Evolutionary conservation across 2,888 invertebrate species (phyloP).

Genomic region (Apamea epomidion): DNA sequence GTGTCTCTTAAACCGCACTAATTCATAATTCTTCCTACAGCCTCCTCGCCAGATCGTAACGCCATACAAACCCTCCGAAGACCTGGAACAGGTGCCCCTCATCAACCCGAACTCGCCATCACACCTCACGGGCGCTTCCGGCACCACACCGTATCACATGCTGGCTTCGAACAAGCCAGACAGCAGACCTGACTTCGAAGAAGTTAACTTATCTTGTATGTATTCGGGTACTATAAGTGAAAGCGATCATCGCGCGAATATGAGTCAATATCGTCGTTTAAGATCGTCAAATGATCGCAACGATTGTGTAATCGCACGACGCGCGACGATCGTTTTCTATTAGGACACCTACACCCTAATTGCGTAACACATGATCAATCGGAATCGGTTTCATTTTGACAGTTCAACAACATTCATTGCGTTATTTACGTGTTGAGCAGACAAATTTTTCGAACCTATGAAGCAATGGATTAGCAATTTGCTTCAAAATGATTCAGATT

Average conservation of each 20-base stretch:
- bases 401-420: too few relatives aligned
- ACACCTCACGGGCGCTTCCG: conserved; percentile 80
- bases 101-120: conserved; percentile 90
- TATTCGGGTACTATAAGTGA: not conserved
- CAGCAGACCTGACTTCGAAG: conserved; percentile 38
- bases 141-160: conserved; percentile 81
- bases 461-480: too few relatives aligned
- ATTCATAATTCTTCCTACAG: conserved; percentile 88
- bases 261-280: not conserved
- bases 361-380: too few relatives aligned
- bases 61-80: conserved; percentile 97
- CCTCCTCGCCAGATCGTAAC: conserved; percentile 97
- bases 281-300: not conserved
- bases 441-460: too few relatives aligned
- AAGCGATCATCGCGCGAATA: not conserved
- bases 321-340: not conserved
- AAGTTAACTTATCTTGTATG: conserved; percentile 34
- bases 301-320: too few relatives aligned
- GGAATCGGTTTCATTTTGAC: too few relatives aligned
- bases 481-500: too few relatives aligned
- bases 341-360: too few relatives aligned
- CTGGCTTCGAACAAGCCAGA: conserved; percentile 67
- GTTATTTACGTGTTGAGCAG: too few relatives aligned
- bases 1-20: not conserved
- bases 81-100: conserved; percentile 93